These are phyloP conservation scores for Agriopis leucophaearia DNA, from an alignment of 2,888 invertebrate species.

Conservation along the genomic window DNA sequence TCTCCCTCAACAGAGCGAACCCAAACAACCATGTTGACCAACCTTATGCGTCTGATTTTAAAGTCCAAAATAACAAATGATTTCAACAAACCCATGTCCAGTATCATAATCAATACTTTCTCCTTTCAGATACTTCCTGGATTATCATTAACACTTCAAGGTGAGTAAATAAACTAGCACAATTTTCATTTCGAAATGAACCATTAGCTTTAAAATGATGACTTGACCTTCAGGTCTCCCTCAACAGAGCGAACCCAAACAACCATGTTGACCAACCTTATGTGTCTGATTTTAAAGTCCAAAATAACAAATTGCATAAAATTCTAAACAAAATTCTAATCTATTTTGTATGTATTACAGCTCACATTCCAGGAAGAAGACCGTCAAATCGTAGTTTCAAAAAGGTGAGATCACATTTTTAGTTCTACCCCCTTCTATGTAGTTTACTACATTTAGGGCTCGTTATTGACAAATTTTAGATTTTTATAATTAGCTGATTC, in stretches of 20 bases:
- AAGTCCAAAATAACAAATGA: too few relatives aligned
- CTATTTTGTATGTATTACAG: conserved; percentile 2
- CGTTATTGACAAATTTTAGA: too few relatives aligned
- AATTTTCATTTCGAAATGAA: too few relatives aligned
- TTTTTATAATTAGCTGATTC: too few relatives aligned
- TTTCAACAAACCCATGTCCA: background rate
- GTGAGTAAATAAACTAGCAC: too few relatives aligned
- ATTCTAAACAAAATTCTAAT: background rate
- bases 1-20: conserved; percentile 84
- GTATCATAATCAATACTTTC: background rate
- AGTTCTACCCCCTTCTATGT: too few relatives aligned
- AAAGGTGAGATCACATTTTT: conserved; percentile 1
- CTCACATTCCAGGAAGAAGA: background rate
- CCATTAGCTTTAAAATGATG: conserved; percentile 42
- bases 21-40: conserved; percentile 60
- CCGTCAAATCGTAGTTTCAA: background rate
- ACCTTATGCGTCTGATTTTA: conserved; percentile 55
- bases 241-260: conserved; percentile 79
- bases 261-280: conserved; percentile 52
- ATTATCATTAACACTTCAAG: too few relatives aligned
- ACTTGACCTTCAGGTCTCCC: conserved; percentile 78
- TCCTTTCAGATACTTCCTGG: background rate
- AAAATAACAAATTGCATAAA: background rate
- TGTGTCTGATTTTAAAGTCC: background rate
- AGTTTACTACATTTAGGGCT: too few relatives aligned